Percentiles rank a stretch among this genome's conserved stretches.
These are phyloP conservation scores for Laupala kohalensis DNA, from an alignment of 1,140 invertebrate species.

Conservation along the genomic window DNA sequence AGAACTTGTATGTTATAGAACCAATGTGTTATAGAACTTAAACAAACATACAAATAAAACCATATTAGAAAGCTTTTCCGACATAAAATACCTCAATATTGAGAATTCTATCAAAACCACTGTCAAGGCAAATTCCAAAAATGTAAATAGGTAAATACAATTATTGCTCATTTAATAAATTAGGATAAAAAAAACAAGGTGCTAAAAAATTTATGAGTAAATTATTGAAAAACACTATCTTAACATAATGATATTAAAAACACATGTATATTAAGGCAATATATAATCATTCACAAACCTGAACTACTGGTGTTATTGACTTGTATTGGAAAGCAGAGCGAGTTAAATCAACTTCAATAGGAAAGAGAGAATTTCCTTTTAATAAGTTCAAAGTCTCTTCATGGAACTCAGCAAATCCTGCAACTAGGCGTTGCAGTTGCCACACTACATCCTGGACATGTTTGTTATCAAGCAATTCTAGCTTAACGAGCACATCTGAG, in stretches of 20 bases:
- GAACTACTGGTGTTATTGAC: constrained; percentile 31
- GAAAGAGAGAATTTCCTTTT: constrained; percentile 68
- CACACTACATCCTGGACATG: constrained; percentile 88
- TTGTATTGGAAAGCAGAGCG: constrained; percentile 83
- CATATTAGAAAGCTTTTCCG: too few species aligned
- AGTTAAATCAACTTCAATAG: constrained; percentile 90
- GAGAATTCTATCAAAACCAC: too few species aligned
- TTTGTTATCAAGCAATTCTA: constrained; percentile 94
- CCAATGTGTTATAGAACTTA: too few species aligned
- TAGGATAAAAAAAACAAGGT: not conserved
- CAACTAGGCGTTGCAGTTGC: constrained; percentile 66
- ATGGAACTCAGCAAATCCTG: constrained; percentile 46
- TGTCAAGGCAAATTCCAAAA: not conserved
- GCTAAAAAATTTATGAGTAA: not conserved
- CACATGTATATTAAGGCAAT: constrained; percentile 21
- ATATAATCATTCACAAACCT: constrained; percentile 19
- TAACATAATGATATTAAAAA: not conserved
- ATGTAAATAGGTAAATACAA: not conserved
- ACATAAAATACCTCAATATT: too few species aligned
- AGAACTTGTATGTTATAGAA: too few species aligned
- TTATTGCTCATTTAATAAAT: too few species aligned
- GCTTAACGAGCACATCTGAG: constrained; percentile 90
- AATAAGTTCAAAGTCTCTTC: constrained; percentile 47
- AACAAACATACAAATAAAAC: too few species aligned
- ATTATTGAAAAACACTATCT: not conserved